Evolutionary conservation across 2,888 invertebrate genomes (phyloP).

Genomic region (Tineola bisselliella): DNA sequence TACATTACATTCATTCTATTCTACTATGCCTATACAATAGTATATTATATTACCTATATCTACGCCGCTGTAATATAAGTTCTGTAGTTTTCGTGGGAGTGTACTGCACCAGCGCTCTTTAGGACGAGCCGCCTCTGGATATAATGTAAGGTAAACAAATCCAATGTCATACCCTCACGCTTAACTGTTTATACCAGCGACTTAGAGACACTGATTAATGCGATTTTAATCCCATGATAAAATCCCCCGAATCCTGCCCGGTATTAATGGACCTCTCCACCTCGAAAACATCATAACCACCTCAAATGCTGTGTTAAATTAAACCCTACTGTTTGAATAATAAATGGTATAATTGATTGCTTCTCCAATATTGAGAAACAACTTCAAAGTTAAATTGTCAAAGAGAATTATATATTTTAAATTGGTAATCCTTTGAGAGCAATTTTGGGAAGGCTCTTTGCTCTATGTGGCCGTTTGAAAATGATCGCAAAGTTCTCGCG

Average conservation of each 20-base stretch:
- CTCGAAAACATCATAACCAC: conserved; percentile 51
- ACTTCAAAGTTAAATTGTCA: conserved; percentile 12
- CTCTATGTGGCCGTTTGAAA: conserved; percentile 18
- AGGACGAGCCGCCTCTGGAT: too few species aligned
- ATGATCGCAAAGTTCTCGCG: conserved; percentile 22
- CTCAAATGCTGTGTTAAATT: conserved; percentile 27
- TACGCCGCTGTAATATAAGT: too few species aligned
- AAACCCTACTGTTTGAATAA: conserved; percentile 27
- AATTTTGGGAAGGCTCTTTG: background rate
- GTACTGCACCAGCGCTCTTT: too few species aligned
- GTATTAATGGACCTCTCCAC: conserved; percentile 62
- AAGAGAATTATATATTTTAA: conserved; percentile 10
- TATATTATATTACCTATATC: too few species aligned
- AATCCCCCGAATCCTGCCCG: conserved; percentile 70
- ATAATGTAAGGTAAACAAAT: conserved; percentile 46
- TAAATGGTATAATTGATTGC: conserved; percentile 26
- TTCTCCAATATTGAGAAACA: conserved; percentile 16
- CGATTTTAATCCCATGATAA: conserved; percentile 73
- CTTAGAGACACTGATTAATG: conserved; percentile 75
- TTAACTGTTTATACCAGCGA: conserved; percentile 67
- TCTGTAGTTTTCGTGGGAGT: too few species aligned
- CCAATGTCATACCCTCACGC: conserved; percentile 59
- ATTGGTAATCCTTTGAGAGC: background rate
- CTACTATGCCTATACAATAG: too few species aligned
- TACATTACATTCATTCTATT: too few species aligned